Percentiles rank a stretch among this genome's conserved stretches.
Evolutionary conservation across 2,888 invertebrate species (phyloP).

Genomic region (Eurytoma californica): DNA sequence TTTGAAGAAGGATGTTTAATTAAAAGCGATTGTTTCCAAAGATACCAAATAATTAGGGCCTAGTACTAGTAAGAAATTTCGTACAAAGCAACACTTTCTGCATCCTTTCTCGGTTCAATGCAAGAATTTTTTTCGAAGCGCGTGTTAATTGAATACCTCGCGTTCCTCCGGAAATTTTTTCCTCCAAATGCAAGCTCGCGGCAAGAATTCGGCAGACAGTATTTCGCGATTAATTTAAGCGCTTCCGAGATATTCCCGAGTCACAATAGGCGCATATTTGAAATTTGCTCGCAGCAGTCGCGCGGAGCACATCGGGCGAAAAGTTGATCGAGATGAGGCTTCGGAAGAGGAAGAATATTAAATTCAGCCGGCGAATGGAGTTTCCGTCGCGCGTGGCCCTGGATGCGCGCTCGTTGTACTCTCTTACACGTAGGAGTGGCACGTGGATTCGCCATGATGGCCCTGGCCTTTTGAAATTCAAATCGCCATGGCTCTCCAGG

Average conservation of each 20-base stretch:
- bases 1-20: no score
- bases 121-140: no score
- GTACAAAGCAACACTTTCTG: no score
- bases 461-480: slow-evolving; percentile 52
- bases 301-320: neutral
- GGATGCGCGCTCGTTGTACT: neutral
- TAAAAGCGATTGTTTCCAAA: no score
- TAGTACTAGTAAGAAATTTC: no score
- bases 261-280: slow-evolving; percentile 15
- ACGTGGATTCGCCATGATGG: slow-evolving; percentile 38
- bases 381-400: slow-evolving; percentile 28
- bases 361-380: neutral
- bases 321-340: slow-evolving; percentile 5
- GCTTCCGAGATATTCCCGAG: neutral
- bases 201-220: no score
- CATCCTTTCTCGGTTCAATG: no score
- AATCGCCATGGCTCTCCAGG: slow-evolving; percentile 28
- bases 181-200: no score
- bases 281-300: neutral
- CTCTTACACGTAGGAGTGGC: slow-evolving; percentile 6
- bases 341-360: slow-evolving; percentile 19
- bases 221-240: slow-evolving; percentile 33
- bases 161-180: no score
- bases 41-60: no score
- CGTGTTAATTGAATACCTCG: no score